phyloP scores from a whole-genome alignment of 2,797 vertebrate genomes.

The Carduelis carduelis region DNA sequence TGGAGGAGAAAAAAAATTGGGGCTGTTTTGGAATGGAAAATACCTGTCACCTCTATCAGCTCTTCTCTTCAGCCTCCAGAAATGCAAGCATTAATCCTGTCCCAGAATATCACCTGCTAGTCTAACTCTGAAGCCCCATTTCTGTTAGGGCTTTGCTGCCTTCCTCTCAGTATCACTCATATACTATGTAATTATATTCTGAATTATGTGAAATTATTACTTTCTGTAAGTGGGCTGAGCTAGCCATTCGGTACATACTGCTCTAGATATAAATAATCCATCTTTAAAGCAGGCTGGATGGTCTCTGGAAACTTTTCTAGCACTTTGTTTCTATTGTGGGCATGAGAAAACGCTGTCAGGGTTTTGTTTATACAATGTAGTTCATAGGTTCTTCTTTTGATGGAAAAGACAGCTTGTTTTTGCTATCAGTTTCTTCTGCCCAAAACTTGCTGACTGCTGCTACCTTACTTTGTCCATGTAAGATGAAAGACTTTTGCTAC shows the following conservation, averaged over 20 bases:
- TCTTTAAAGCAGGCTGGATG: neutral
- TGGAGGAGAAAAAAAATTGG: rapidly evolving
- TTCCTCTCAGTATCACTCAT: rapidly evolving
- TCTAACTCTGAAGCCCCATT: neutral
- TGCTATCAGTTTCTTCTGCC: neutral
- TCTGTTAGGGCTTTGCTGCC: neutral
- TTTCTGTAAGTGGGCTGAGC: neutral
- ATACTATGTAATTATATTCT: neutral
- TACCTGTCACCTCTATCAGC: neutral
- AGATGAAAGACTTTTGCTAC: neutral
- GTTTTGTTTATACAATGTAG: neutral
- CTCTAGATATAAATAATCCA: neutral
- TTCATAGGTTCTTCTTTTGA: neutral
- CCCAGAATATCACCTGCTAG: neutral
- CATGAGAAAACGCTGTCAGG: neutral
- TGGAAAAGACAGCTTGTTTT: neutral
- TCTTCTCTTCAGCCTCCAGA: neutral
- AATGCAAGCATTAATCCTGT: neutral
- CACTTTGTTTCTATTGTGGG: neutral
- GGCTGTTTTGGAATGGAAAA: neutral
- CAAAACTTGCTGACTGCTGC: neutral
- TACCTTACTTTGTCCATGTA: neutral
- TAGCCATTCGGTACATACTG: neutral
- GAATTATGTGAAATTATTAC: neutral
- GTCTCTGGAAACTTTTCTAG: neutral